Evolutionary conservation across 2,113 vertebrate genomes (phyloP), one percentile per base, ranked within the genome.

Genomic region (Triplophysa tibetana): DNA sequence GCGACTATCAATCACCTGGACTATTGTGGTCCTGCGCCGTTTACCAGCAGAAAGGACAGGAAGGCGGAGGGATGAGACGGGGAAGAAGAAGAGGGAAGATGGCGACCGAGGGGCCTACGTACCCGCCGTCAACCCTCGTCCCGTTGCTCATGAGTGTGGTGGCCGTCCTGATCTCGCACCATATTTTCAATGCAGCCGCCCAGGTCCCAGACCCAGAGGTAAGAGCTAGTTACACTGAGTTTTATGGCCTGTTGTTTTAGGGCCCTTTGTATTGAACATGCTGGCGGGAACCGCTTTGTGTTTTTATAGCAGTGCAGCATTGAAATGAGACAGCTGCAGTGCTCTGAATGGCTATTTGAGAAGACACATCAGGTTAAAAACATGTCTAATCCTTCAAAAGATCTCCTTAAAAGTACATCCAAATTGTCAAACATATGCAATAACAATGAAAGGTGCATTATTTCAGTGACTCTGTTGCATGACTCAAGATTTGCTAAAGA

Each of bases 131-230:
- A 1, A 33, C 41, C 1, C 80, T 85, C 21, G 82, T 82, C 70
- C 87, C 88, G 14, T 75, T 88, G 8, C 85, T 90, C 81, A 77
- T 70, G 82, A 89, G 89, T 78, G 89, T 84, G 64, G 88, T 87
- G 75, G 81, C 87, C 13, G 86, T 90, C 65, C 81, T 94, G 81
- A 86, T 93, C 83, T 90, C 90, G 66, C 89, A 92, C 67, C 91
- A 89, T 63, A 79, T 89, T 81, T 90, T 91, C 81, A 82, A 83
- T 11, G 91, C 88, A 2, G 83, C 89, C 62, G 91, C 92, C 43
- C 93, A 94, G 88, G 67, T 92, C 81, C 91, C 91, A 24, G 93
- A 94, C 77, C 93, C 93, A 19, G 92, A 92, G 93, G 93, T 94
- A 93, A 92, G 93, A 87, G 43, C 56, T 52, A 26, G 48, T 74